These are phyloP conservation scores for Aethina tumida DNA, from an alignment of 1,140 invertebrate genomes.

Conservation along the genomic window DNA sequence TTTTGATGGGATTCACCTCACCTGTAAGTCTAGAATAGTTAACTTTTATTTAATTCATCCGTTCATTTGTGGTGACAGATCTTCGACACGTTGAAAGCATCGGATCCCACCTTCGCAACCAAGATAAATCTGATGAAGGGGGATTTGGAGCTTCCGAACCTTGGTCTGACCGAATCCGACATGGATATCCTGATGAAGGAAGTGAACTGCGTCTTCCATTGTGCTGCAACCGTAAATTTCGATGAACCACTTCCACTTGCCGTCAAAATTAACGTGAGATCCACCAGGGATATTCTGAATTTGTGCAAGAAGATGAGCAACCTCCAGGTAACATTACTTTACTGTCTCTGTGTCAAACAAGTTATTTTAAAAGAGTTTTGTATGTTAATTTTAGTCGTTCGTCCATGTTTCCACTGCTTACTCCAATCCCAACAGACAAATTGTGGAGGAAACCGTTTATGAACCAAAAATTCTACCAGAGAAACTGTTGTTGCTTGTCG, in stretches of 20 bases:
- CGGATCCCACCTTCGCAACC: not conserved
- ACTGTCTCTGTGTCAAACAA: no score
- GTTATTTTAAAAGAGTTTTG: not conserved
- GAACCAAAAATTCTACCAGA: conserved; percentile 35
- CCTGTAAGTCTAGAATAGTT: no score
- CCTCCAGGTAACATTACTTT: conserved; percentile 35
- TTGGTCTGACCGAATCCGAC: not conserved
- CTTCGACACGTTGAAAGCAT: conserved; percentile 1
- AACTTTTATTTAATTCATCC: no score
- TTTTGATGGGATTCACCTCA: no score
- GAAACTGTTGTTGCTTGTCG: conserved; percentile 35
- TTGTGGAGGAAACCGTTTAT: conserved; percentile 39
- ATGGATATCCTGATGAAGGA: conserved; percentile 5
- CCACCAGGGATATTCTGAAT: conserved; percentile 50
- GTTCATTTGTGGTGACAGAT: conserved; percentile 1
- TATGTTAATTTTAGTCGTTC: conserved; percentile 31
- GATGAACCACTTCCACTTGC: conserved; percentile 52
- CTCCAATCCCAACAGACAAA: conserved; percentile 44
- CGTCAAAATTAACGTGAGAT: conserved; percentile 53
- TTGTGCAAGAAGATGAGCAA: conserved; percentile 63
- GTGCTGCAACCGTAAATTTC: conserved; percentile 55
- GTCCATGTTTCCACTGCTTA: conserved; percentile 53
- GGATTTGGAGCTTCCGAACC: not conserved
- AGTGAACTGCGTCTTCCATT: conserved; percentile 47
- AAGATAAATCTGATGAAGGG: conserved; percentile 1